Evolutionary conservation across 2,888 invertebrate genomes (phyloP).

Genomic region (Atethmia centrago): DNA sequence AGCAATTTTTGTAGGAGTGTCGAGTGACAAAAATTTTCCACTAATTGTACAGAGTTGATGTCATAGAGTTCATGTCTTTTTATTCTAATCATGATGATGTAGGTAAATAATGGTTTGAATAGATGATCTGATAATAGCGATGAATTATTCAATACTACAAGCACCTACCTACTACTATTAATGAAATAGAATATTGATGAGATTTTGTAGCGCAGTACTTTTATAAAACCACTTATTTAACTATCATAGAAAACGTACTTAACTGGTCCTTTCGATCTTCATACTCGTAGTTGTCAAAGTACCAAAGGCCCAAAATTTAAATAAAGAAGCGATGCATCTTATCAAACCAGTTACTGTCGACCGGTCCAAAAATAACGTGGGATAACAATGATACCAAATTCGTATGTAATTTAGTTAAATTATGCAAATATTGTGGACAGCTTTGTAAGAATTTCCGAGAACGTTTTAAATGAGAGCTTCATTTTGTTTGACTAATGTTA

Average conservation of each 20-base stretch:
- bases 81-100: not conserved
- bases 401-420: not conserved
- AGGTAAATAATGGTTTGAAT: not conserved
- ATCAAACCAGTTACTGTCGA: not conserved
- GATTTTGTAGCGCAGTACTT: not conserved
- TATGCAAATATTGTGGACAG: slow-evolving; percentile 10
- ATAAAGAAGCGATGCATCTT: not conserved
- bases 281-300: not conserved
- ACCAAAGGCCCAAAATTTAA: not conserved
- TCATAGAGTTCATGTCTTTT: not conserved
- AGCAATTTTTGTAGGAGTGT: not conserved
- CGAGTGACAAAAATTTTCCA: too few relatives aligned
- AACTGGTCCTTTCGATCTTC: not conserved
- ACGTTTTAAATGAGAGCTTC: not conserved
- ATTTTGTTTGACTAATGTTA: slow-evolving; percentile 16
- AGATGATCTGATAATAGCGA: not conserved
- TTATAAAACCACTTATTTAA: not conserved
- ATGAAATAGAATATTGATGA: slow-evolving; percentile 1
- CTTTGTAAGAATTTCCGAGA: not conserved
- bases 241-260: not conserved
- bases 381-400: slow-evolving; percentile 10
- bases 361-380: not conserved
- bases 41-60: not conserved
- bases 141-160: slow-evolving; percentile 9
- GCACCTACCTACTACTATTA: not conserved